Conservation (phyloP, 35 echinoderm and acorn worm species). For the Eucidaris tribuloides region DNA sequence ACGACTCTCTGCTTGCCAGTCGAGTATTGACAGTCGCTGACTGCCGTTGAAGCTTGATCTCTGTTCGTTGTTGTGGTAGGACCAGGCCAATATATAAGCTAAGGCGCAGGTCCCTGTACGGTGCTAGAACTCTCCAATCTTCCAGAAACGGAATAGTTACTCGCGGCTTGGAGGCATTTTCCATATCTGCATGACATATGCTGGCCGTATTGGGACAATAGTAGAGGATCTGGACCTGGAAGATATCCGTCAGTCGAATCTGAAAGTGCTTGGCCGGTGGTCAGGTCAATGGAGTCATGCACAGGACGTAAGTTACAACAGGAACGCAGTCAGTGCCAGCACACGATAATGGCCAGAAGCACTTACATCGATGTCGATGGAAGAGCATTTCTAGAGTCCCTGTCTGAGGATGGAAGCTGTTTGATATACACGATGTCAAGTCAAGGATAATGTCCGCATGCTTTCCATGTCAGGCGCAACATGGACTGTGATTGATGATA, state of each 20-base stretch:
- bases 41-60: slow-evolving; percentile 25
- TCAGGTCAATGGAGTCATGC: slow-evolving; percentile 65
- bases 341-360: slow-evolving; percentile 50
- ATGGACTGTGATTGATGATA: too few relatives aligned
- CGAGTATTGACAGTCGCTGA: slow-evolving; percentile 40
- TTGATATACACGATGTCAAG: background rate
- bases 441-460: background rate
- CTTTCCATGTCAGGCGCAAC: slow-evolving; percentile 22
- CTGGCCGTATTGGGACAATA: slow-evolving; percentile 56
- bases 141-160: slow-evolving; percentile 58
- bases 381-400: slow-evolving; percentile 36
- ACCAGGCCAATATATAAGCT: slow-evolving; percentile 61
- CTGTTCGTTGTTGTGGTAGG: slow-evolving; percentile 42
- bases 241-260: slow-evolving; percentile 79
- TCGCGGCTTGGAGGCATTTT: slow-evolving; percentile 69
- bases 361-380: slow-evolving; percentile 26
- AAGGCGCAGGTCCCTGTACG: slow-evolving; percentile 67
- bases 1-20: slow-evolving; percentile 41
- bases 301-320: slow-evolving; percentile 69
- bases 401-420: background rate
- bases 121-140: slow-evolving; percentile 65
- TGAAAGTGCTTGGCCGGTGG: slow-evolving; percentile 36
- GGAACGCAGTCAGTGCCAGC: slow-evolving; percentile 55
- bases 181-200: slow-evolving; percentile 63
- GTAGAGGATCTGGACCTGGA: slow-evolving; percentile 48